Base-by-base conservation (phyloP, 2,888 invertebrate genomes). In the Rotaria macrura region DNA sequence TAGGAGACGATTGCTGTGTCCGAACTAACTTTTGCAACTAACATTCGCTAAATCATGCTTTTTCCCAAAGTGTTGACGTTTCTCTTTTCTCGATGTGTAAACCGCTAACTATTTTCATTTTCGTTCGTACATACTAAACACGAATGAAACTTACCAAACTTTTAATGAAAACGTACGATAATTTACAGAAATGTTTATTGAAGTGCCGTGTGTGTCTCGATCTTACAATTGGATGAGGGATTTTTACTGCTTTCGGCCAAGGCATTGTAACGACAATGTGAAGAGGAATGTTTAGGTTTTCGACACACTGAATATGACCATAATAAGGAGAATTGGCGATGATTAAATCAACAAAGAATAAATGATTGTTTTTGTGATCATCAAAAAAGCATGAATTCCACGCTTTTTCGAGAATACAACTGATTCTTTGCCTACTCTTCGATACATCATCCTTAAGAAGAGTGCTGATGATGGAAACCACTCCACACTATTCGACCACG, bases 201-300 rank as follows among this genome's bases (percentile, higher is more conserved):
- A 6, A 1, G 4, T 9, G n/a, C 55, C n/a, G n/a, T n/a, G n/a
- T n/a, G n/a, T 12, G 2, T n/a, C 1, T 7, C 25, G 5, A 10
- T 10, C 49, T 7, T n/a, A n/a, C 6, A n/a, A n/a, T n/a, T n/a
- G 55, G 55, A 55, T 55, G 55, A 6, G 55, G 12, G n/a, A 55
- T n/a, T 6, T n/a, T n/a, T 5, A 9, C 12, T 55, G 55, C n/a
- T 12, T 5, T 7, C 12, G 55, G 12, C 9, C n/a, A 55, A 2
- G 55, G 55, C 55, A 55, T 55, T 6, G 55, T 55, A 4, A 55
- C n/a, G 7, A 55, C 55, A 14, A 55, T 55, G n/a, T 55, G n/a
- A 4, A 55, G n/a, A 10, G 55, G 55, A 55, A 55, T n/a, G n/a
- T 12, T 6, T 7, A 55, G 55, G n/a, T 55, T 55, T 55, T 55